Evolutionary conservation across 1,140 invertebrate genomes (phyloP), one percentile per base, ranked within the genome.

Genomic region (Tetramorium alpestre): DNA sequence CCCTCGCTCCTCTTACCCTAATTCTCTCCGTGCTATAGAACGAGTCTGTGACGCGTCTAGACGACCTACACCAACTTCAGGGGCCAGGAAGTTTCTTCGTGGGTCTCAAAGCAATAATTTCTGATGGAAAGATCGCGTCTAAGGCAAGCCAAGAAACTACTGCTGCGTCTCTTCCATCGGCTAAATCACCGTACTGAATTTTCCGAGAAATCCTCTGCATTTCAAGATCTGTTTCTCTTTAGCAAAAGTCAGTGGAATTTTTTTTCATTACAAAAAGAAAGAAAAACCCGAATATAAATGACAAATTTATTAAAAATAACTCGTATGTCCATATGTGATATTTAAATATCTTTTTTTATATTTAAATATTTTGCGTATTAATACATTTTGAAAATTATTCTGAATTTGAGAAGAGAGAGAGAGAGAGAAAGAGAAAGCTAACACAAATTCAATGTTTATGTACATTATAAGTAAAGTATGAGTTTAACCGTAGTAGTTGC

Each of bases 41-140:
- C 73, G 56, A 73, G 89, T 91, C 89, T 91, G 86, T 85, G 72
- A 89, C 88, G 85, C 65, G 91, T 92, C 91, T 89, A 87, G 88
- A 92, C 90, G 90, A 90, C 88, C 88, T 89, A 91, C 58, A 69
- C 62, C 90, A 91, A 91, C 85, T 77, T 90, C 16, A 47, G 22
- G 47, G 62, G 58, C 41, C 25, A 78, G 56, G 62, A 88, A 88
- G 76, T 77, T 70, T 64, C 88, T 25, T 51, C 80, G 51, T 22
- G 38, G 16, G 6, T 51, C 49, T 70, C 69, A 69, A 87, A 85
- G 81, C 88, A 85, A 88, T 87, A 85, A 90, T 90, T 90, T 58
- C 41, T 65, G 65, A 85, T 76, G 81, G 78, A 85, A 78, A 77
- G 41, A 56, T 58, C 77, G 73, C 82, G 82, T 85, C 62, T 58